These are phyloP conservation scores for Tupaia chinensis DNA, from an alignment of 2,113 vertebrate genomes.

Conservation along the genomic window DNA sequence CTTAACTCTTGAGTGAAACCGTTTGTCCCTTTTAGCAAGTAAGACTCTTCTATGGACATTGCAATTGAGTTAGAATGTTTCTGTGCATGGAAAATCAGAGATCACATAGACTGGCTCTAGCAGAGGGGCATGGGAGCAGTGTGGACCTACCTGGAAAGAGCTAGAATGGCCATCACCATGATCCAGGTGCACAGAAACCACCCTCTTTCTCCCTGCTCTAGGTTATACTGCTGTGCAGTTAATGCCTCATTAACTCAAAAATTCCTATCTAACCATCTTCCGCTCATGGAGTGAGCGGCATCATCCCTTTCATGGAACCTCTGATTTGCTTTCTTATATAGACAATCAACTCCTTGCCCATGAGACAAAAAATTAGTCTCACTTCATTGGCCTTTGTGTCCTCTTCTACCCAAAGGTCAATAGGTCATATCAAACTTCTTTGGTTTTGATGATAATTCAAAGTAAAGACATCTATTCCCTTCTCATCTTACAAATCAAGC, in stretches of 20 bases:
- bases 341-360: neutral
- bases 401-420: neutral
- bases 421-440: conserved; percentile 35
- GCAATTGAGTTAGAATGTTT: neutral
- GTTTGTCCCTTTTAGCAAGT: neutral
- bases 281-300: neutral
- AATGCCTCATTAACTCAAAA: neutral
- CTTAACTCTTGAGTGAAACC: conserved; percentile 8
- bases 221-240: neutral
- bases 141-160: neutral
- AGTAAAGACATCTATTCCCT: conserved; percentile 69
- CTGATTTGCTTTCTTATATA: neutral
- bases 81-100: conserved; percentile 32
- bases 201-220: neutral
- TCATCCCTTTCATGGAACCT: neutral
- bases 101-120: neutral
- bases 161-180: neutral
- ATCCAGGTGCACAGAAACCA: neutral
- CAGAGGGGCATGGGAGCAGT: neutral
- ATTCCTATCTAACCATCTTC: neutral
- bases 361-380: conserved; percentile 35
- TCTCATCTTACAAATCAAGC: conserved; percentile 74
- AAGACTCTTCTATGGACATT: neutral
- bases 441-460: conserved; percentile 73
- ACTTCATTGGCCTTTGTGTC: conserved; percentile 44